Conservation (phyloP, 2,797 vertebrate species). For the Petrocephalus sullivani region DNA sequence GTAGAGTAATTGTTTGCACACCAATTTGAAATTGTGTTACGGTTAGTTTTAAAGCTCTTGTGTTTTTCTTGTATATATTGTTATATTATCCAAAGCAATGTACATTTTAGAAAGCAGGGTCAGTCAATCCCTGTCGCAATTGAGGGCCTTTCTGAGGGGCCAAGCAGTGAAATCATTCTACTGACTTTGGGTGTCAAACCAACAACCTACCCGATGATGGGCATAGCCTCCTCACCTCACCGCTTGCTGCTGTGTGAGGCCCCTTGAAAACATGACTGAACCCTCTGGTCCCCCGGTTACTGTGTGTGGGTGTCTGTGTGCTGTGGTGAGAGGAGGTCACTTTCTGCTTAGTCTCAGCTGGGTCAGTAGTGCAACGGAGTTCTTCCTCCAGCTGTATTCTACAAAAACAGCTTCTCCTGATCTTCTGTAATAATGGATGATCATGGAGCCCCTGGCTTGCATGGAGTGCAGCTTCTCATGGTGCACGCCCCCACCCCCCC, state of each 20-base stretch:
- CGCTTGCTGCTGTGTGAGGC: not conserved
- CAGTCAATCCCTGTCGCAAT: not conserved
- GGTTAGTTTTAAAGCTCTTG: not conserved
- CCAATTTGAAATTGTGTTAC: not conserved
- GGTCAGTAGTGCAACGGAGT: not conserved
- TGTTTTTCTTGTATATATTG: not conserved
- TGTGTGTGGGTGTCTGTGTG: not conserved
- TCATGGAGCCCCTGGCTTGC: not conserved
- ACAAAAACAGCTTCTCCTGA: no score
- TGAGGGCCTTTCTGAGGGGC: not conserved
- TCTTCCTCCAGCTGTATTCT: not conserved
- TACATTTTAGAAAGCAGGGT: no score
- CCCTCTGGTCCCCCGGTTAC: not conserved
- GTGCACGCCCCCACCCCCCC: no score
- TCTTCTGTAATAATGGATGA: no score
- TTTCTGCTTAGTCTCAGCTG: not conserved
- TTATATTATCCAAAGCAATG: no score
- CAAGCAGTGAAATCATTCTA: not conserved
- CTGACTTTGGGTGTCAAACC: not conserved
- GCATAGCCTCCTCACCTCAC: not conserved
- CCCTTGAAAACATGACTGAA: not conserved
- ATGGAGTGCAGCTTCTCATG: not conserved
- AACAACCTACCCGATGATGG: not conserved
- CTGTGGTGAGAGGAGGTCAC: not conserved
- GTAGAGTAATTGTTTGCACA: not conserved